phyloP scores from a whole-genome alignment of 2,797 vertebrate genomes.

The Microhierax caerulescens region DNA sequence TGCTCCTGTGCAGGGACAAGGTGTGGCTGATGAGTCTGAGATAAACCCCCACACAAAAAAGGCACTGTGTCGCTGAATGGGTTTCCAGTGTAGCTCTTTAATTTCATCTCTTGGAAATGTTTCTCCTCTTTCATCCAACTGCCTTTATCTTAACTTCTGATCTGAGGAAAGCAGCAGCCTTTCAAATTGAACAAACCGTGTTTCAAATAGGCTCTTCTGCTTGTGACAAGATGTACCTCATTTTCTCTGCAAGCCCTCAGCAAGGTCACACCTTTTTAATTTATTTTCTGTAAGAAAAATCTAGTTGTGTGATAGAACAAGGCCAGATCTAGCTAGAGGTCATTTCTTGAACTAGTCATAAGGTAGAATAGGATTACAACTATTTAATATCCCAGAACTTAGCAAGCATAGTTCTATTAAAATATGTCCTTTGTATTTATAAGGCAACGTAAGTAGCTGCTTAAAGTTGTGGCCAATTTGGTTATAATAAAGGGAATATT shows the following conservation, averaged over 20 bases:
- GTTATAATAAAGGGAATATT: background rate
- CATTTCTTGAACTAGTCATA: slow-evolving; percentile 87
- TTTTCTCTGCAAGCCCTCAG: slow-evolving; percentile 91
- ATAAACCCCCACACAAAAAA: slow-evolving; percentile 77
- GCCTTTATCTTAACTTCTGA: slow-evolving; percentile 83
- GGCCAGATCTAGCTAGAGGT: slow-evolving; percentile 91
- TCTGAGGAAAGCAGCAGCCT: slow-evolving; percentile 83
- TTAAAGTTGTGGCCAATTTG: background rate
- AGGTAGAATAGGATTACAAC: slow-evolving; percentile 83
- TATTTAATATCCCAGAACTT: slow-evolving; percentile 71
- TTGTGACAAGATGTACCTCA: slow-evolving; percentile 93
- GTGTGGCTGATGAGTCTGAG: slow-evolving; percentile 77
- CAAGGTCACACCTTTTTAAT: slow-evolving; percentile 97
- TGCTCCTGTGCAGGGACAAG: slow-evolving; percentile 60
- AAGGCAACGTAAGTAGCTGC: background rate
- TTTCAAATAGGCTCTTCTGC: slow-evolving; percentile 89
- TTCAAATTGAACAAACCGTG: slow-evolving; percentile 92
- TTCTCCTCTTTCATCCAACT: slow-evolving; percentile 77
- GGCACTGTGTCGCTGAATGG: slow-evolving; percentile 76
- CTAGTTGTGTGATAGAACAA: slow-evolving; percentile 83
- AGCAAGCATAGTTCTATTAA: slow-evolving; percentile 44
- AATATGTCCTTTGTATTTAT: background rate
- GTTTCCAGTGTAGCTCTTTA: slow-evolving; percentile 89
- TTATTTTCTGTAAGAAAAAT: slow-evolving; percentile 90
- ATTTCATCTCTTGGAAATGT: slow-evolving; percentile 83